Conservation (phyloP, 1,140 invertebrate genomes). For the Lamellibrachia luymesi region DNA sequence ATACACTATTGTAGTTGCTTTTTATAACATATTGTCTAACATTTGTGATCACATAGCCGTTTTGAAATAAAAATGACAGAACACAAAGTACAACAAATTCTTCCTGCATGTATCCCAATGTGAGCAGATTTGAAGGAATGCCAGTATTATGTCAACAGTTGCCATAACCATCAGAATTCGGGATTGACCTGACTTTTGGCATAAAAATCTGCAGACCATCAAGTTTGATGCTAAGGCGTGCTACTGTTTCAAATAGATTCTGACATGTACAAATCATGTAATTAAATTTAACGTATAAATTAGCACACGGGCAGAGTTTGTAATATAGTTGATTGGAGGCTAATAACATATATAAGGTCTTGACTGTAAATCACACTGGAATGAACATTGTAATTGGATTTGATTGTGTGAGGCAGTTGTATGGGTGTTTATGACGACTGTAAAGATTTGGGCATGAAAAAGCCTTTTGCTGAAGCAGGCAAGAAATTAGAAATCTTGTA, state of each 20-base stretch:
- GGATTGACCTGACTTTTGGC: neutral
- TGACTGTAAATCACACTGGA: too few relatives aligned
- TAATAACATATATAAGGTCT: too few relatives aligned
- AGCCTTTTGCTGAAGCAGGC: neutral
- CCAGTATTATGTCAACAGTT: neutral
- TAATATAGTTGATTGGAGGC: neutral
- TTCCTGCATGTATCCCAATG: neutral
- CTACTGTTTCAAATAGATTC: neutral
- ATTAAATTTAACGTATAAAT: neutral
- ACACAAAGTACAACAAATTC: neutral
- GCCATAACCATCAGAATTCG: neutral
- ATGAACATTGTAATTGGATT: too few relatives aligned
- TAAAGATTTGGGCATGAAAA: neutral
- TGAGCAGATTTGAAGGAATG: neutral
- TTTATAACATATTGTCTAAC: neutral
- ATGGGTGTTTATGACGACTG: too few relatives aligned
- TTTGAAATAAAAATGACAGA: neutral
- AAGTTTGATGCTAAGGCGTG: neutral
- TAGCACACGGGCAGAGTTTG: neutral
- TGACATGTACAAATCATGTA: neutral
- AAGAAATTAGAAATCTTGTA: neutral
- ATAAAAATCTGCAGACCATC: neutral
- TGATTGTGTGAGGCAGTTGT: too few relatives aligned
- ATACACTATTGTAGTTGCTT: neutral
- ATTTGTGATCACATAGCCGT: neutral